Percentiles rank a stretch among this genome's conserved stretches.
phyloP scores from a whole-genome alignment of 2,888 invertebrate species.

The Acronicta alni region DNA sequence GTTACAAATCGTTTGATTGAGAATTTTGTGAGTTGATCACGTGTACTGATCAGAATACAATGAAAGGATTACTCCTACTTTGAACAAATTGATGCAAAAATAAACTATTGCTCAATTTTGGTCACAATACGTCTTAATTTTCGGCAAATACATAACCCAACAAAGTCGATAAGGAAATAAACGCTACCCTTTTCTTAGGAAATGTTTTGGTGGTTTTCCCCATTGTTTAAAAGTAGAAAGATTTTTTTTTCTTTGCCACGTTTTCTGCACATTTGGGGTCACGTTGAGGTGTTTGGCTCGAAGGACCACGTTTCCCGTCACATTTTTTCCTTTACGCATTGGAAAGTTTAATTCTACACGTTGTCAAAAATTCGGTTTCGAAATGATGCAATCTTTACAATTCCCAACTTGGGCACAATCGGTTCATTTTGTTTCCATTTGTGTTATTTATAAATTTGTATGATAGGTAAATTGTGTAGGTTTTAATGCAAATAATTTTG shows the following conservation, averaged over 20 bases:
- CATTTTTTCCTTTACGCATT: conserved; percentile 19
- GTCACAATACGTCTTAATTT: not conserved
- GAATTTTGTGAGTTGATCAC: no score
- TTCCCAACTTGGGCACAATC: not conserved
- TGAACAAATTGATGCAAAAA: not conserved
- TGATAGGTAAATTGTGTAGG: no score
- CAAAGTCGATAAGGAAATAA: not conserved
- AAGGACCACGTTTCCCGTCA: conserved; percentile 15
- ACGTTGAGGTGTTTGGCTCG: conserved; percentile 22
- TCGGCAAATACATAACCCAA: not conserved
- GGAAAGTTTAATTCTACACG: not conserved
- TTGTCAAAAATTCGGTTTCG: not conserved
- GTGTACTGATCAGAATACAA: not conserved
- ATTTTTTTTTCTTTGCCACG: conserved; percentile 9
- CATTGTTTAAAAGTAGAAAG: not conserved
- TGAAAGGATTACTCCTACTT: no score
- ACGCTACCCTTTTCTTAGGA: conserved; percentile 9
- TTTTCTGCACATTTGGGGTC: conserved; percentile 26
- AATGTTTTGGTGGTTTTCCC: conserved; percentile 23
- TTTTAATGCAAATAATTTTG: no score
- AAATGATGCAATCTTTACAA: conserved; percentile 12
- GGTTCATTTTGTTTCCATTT: no score
- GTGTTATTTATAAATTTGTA: no score
- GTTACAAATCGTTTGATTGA: not conserved
- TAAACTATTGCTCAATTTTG: not conserved